phyloP scores from a whole-genome alignment of 2,888 invertebrate species.

The Drosophila trichaetosa region DNA sequence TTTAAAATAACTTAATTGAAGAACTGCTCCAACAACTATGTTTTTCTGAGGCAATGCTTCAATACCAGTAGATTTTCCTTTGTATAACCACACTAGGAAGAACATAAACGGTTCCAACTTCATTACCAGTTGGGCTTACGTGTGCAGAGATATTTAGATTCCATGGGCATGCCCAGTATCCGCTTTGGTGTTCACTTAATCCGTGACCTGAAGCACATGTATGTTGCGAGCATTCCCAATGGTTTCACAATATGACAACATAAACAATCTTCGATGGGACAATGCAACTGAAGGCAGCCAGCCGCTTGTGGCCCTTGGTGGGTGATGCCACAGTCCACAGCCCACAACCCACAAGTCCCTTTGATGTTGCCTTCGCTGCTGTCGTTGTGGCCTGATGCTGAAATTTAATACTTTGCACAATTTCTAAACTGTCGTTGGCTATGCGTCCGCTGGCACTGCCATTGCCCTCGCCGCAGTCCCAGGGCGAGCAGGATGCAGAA shows the following conservation, averaged over 20 bases:
- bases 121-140: no score
- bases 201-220: constrained; percentile 12
- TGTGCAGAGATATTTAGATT: neutral
- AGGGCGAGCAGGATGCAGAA: constrained; percentile 22
- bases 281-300: constrained; percentile 1
- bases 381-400: constrained; percentile 42
- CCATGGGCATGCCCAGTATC: neutral
- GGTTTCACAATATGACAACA: constrained; percentile 26
- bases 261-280: constrained; percentile 25
- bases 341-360: constrained; percentile 13
- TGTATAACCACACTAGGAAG: neutral
- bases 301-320: constrained; percentile 4
- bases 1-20: neutral
- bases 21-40: neutral
- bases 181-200: constrained; percentile 15
- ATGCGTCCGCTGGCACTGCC: constrained; percentile 1
- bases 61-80: neutral
- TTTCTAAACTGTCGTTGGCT: constrained; percentile 64
- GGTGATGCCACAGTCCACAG: neutral
- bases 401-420: constrained; percentile 64
- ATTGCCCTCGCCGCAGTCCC: constrained; percentile 24
- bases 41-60: neutral
- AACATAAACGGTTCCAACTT: neutral
- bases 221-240: constrained; percentile 12
- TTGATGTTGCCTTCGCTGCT: constrained; percentile 22